A percentile compares a stretch with the other conserved stretches of the same genome.
phyloP scores from a whole-genome alignment of 1,140 invertebrate species.

The Trichoplusia ni region DNA sequence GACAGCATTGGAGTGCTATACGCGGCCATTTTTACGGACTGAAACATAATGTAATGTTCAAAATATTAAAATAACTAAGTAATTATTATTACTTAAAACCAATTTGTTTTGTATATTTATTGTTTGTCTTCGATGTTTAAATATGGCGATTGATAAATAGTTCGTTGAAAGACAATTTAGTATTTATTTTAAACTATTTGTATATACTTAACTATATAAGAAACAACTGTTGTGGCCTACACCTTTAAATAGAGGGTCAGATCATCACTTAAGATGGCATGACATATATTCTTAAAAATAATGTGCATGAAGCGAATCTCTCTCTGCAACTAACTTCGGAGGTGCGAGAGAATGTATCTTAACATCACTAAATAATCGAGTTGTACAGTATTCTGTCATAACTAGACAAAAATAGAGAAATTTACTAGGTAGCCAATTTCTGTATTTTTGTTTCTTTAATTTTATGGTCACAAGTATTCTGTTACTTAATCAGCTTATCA shows the following conservation, averaged over 20 bases:
- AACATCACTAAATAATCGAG: constrained; percentile 6
- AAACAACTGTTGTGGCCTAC: constrained; percentile 26
- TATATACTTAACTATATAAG: constrained; percentile 26
- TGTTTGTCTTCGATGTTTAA: constrained; percentile 31
- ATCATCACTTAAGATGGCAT: not conserved
- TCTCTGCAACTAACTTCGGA: not conserved
- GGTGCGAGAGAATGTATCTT: not conserved
- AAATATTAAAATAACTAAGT: constrained; percentile 29
- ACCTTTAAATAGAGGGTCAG: constrained; percentile 8
- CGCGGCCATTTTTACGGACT: constrained; percentile 30
- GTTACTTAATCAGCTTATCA: constrained; percentile 24
- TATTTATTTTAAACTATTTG: constrained; percentile 29
- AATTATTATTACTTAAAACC: constrained; percentile 28
- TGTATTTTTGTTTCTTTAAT: constrained; percentile 15
- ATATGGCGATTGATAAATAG: constrained; percentile 28
- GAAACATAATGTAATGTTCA: constrained; percentile 27
- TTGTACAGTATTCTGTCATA: constrained; percentile 27
- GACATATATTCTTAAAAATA: not conserved
- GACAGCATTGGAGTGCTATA: constrained; percentile 21
- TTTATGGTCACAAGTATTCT: constrained; percentile 27
- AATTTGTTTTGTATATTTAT: constrained; percentile 34
- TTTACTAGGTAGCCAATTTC: constrained; percentile 1
- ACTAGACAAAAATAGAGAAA: constrained; percentile 6
- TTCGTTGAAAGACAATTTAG: constrained; percentile 26
- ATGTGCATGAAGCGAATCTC: constrained; percentile 12